Evolutionary conservation across 2,888 invertebrate species (phyloP).

Genomic region (Pherbina coryleti): DNA sequence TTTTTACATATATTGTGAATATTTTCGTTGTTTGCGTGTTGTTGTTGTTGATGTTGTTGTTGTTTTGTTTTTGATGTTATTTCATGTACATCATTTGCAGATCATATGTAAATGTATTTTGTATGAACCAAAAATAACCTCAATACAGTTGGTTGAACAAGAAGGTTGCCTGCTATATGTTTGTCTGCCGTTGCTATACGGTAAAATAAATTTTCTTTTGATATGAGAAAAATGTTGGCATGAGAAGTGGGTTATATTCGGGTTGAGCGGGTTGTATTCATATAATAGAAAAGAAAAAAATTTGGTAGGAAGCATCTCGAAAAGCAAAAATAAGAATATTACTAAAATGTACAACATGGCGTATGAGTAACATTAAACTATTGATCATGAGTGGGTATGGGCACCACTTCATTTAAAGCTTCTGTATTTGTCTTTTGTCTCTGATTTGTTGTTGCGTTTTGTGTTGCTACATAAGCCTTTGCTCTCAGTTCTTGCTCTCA

Average conservation of each 20-base stretch:
- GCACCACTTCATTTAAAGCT: too few relatives aligned
- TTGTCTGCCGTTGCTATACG: not conserved
- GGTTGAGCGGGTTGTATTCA: too few relatives aligned
- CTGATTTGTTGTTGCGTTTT: too few relatives aligned
- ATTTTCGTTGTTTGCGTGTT: not conserved
- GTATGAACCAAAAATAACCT: conserved; percentile 4
- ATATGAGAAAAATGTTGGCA: too few relatives aligned
- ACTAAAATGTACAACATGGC: not conserved
- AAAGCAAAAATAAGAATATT: not conserved
- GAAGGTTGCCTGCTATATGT: not conserved
- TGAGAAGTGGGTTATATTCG: too few relatives aligned
- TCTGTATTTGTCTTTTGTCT: too few relatives aligned
- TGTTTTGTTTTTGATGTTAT: not conserved
- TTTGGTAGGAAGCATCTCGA: not conserved
- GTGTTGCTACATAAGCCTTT: too few relatives aligned
- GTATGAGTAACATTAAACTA: not conserved
- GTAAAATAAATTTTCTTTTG: not conserved
- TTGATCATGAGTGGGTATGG: too few relatives aligned
- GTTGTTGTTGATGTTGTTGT: not conserved
- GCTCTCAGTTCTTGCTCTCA: too few relatives aligned
- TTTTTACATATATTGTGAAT: not conserved
- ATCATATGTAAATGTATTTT: conserved; percentile 17
- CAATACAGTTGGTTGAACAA: conserved; percentile 18
- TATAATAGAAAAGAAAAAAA: too few relatives aligned
- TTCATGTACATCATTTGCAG: conserved; percentile 20